Percentiles rank a stretch among this genome's conserved stretches.
These are phyloP conservation scores for Catocala fraxini DNA, from an alignment of 2,888 invertebrate species.

Conservation along the genomic window DNA sequence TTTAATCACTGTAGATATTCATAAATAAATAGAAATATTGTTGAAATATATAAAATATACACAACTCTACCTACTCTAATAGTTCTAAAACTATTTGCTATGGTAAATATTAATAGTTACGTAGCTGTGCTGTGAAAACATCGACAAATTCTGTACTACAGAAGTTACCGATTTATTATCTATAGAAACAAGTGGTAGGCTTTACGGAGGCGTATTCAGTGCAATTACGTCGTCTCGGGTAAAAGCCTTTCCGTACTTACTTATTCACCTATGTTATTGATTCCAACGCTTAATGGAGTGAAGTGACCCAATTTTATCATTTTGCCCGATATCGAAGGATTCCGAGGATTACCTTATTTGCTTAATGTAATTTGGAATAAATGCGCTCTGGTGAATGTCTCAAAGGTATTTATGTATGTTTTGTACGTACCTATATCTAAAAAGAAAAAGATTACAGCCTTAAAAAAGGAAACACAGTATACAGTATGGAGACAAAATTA, in stretches of 20 bases:
- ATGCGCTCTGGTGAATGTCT: neutral
- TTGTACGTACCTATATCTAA: neutral
- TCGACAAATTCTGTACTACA: neutral
- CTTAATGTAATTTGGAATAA: slow-evolving; percentile 3
- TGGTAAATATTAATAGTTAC: too few relatives aligned
- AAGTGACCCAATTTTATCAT: slow-evolving; percentile 58
- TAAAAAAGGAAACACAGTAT: too few relatives aligned
- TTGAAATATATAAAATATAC: too few relatives aligned
- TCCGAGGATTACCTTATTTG: neutral
- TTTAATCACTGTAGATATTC: too few relatives aligned
- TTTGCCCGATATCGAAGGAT: slow-evolving; percentile 16
- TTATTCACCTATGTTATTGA: slow-evolving; percentile 56
- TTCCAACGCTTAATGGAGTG: slow-evolving; percentile 60
- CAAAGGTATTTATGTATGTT: neutral
- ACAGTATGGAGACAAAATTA: too few relatives aligned
- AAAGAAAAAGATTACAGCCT: too few relatives aligned
- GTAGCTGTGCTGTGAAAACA: too few relatives aligned
- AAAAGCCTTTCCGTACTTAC: slow-evolving; percentile 55
- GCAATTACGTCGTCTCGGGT: slow-evolving; percentile 54
- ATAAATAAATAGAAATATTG: too few relatives aligned
- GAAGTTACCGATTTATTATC: neutral
- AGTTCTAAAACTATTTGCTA: too few relatives aligned
- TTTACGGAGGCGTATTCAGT: slow-evolving; percentile 33
- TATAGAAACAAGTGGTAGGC: neutral
- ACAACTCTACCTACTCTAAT: too few relatives aligned